Percentiles rank a stretch among this genome's conserved stretches.
Evolutionary conservation across 1,140 invertebrate species (phyloP).

Genomic region (Listronotus bonariensis): DNA sequence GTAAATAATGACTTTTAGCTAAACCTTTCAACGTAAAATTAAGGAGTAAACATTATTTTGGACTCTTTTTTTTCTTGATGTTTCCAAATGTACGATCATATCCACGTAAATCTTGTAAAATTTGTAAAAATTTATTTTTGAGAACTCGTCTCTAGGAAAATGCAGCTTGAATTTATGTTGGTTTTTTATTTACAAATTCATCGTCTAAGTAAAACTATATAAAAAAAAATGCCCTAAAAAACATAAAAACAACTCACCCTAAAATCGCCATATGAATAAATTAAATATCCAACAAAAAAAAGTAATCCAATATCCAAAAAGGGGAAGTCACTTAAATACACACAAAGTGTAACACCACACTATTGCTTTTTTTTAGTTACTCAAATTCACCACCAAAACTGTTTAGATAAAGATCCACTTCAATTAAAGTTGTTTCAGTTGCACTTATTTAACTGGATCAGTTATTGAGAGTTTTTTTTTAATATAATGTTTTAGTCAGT

Average conservation of each 20-base stretch:
- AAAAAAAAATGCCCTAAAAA: no score
- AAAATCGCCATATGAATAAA: constrained; percentile 20
- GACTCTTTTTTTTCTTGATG: neutral
- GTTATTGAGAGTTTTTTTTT: no score
- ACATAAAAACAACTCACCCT: constrained; percentile 27
- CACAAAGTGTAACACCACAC: neutral
- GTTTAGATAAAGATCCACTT: neutral
- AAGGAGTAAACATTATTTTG: neutral
- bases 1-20: neutral
- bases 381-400: no score
- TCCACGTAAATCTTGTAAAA: no score
- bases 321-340: neutral
- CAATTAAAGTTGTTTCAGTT: no score
- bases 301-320: constrained; percentile 25
- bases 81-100: no score
- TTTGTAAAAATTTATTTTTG: no score
- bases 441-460: no score
- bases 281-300: constrained; percentile 25
- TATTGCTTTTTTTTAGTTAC: neutral
- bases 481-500: no score
- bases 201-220: no score
- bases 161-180: neutral
- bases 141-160: neutral
- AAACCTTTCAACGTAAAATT: no score
- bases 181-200: no score